These are phyloP conservation scores for Menidia beryllina DNA, from an alignment of 2,113 vertebrate species.

Conservation along the genomic window DNA sequence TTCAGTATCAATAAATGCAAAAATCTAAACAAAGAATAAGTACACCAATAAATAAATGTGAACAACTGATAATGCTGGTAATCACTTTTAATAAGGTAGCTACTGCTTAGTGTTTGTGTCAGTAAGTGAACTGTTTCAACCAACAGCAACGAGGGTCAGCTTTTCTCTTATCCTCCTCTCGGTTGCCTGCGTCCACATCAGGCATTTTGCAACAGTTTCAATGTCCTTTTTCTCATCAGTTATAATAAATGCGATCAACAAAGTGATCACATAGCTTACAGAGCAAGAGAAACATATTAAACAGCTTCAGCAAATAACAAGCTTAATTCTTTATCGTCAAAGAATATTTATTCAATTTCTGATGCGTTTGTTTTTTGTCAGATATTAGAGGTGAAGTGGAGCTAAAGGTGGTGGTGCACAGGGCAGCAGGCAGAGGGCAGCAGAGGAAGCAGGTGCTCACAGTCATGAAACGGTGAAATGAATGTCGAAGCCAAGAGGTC, in stretches of 20 bases:
- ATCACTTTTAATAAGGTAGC: neutral
- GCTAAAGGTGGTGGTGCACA: conserved; percentile 51
- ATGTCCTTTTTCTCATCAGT: too few species aligned
- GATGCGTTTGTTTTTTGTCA: conserved; percentile 29
- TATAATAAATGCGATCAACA: too few species aligned
- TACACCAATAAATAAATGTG: too few species aligned
- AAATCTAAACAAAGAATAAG: too few species aligned
- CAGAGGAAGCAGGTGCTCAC: conserved; percentile 14
- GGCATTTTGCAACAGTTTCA: too few species aligned
- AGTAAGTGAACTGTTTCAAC: neutral
- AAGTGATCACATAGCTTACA: too few species aligned
- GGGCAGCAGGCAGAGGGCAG: conserved; percentile 70
- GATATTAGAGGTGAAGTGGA: conserved; percentile 47
- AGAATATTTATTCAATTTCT: conserved; percentile 64
- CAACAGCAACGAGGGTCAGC: neutral
- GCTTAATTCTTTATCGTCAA: conserved; percentile 42
- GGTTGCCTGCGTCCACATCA: too few species aligned
- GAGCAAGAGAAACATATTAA: neutral
- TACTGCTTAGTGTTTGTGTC: neutral
- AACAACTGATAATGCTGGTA: neutral
- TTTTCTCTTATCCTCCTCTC: neutral
- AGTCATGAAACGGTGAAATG: conserved; percentile 18
- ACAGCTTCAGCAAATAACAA: neutral
- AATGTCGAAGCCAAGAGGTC: conserved; percentile 25
- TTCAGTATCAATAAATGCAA: too few species aligned